These are phyloP conservation scores for Cephalopterus ornatus DNA, from an alignment of 2,113 vertebrate species.

Conservation along the genomic window DNA sequence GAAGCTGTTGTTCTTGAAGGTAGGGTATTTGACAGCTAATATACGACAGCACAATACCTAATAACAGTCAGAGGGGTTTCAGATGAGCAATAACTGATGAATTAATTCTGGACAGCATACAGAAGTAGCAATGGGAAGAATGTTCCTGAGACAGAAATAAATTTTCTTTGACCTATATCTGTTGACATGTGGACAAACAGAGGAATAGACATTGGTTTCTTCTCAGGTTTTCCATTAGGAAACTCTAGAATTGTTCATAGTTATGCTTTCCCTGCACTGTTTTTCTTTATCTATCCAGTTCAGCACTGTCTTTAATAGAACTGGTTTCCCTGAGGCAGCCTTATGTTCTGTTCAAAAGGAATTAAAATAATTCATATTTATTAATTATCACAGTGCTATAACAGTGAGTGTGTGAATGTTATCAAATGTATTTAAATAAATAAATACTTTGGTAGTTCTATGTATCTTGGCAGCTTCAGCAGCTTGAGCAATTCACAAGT, in stretches of 20 bases:
- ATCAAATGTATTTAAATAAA: not conserved
- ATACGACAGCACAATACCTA: not conserved
- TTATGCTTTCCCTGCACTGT: not conserved
- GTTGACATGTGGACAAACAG: not conserved
- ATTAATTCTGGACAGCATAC: not conserved
- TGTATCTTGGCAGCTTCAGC: fast-evolving
- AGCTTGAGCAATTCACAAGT: not conserved
- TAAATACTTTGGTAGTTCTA: not conserved
- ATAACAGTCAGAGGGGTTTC: not conserved
- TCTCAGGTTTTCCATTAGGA: not conserved
- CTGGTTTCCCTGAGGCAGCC: not conserved
- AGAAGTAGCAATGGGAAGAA: not conserved
- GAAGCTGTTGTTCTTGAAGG: not conserved
- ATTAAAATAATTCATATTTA: not conserved
- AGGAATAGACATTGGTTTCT: not conserved
- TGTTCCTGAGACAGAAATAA: not conserved
- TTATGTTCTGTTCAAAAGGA: not conserved
- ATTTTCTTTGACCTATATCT: not conserved
- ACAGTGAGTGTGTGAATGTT: not conserved
- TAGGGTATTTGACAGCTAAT: not conserved
- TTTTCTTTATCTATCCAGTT: not conserved
- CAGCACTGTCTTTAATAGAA: not conserved
- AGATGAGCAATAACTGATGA: not conserved
- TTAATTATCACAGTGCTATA: not conserved
- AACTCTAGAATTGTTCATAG: not conserved